Evolutionary conservation across 2,113 vertebrate genomes (phyloP).

Genomic region (Lophochroa leadbeateri): DNA sequence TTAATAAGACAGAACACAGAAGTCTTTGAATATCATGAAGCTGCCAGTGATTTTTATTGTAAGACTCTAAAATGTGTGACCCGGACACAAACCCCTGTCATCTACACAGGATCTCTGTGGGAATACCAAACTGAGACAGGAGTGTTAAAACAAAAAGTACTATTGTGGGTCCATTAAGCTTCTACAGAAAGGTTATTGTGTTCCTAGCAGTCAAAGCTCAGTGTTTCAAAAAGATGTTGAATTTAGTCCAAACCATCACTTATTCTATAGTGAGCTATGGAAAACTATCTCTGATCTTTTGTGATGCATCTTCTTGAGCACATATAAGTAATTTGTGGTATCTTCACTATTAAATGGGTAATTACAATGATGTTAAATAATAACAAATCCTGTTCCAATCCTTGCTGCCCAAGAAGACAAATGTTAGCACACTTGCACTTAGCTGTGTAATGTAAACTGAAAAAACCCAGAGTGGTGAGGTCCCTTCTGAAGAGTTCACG

Average conservation of each 20-base stretch:
- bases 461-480: neutral
- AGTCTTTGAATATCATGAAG: conserved; percentile 31
- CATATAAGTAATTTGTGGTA: neutral
- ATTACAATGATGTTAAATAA: neutral
- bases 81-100: neutral
- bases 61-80: conserved; percentile 23
- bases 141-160: conserved; percentile 25
- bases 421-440: neutral
- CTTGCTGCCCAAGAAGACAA: neutral
- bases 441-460: neutral
- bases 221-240: neutral
- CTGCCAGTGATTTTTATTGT: conserved; percentile 40
- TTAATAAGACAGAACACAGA: conserved; percentile 50
- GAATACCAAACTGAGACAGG: conserved; percentile 21
- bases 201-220: neutral
- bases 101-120: conserved; percentile 28
- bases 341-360: neutral
- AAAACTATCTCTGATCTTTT: conserved; percentile 32
- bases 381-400: neutral
- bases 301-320: neutral
- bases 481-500: neutral
- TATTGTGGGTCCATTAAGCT: neutral
- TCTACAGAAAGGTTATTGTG: conserved; percentile 58
- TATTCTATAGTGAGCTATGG: neutral
- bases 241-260: conserved; percentile 16